A percentile compares a stretch with the other conserved stretches of the same genome.
Evolutionary conservation across 2,797 vertebrate species (phyloP).

Genomic region (Calcarius lapponicus): DNA sequence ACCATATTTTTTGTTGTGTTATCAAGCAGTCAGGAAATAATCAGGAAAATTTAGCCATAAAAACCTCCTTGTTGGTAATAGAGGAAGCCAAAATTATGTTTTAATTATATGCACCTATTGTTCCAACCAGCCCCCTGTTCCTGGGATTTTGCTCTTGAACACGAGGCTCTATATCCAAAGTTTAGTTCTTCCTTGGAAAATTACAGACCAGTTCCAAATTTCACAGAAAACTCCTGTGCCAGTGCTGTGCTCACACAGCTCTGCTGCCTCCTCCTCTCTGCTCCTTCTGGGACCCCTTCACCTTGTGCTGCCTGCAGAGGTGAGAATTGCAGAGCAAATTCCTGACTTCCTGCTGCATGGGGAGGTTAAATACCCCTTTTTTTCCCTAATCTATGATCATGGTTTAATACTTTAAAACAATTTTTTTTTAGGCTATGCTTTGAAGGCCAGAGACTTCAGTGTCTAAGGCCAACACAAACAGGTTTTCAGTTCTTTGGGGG

Average conservation of each 20-base stretch:
- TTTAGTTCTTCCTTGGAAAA: background rate
- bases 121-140: background rate
- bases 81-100: background rate
- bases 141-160: background rate
- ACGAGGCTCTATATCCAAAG: background rate
- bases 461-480: background rate
- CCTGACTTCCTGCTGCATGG: background rate
- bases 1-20: fast-evolving
- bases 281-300: background rate
- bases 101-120: fast-evolving
- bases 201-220: background rate
- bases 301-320: background rate
- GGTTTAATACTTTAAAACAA: background rate
- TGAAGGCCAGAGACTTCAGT: background rate
- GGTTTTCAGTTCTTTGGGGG: background rate
- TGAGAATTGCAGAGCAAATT: background rate
- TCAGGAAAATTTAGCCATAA: background rate
- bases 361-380: background rate
- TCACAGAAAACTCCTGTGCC: background rate
- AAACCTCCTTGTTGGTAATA: background rate
- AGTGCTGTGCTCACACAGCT: background rate
- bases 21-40: background rate
- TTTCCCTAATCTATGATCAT: background rate
- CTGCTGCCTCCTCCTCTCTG: background rate
- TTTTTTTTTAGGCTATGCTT: background rate